A percentile compares a stretch with the other conserved stretches of the same genome.
Conservation (phyloP, 2,113 vertebrate species). For the Pseudopipra pipra region DNA sequence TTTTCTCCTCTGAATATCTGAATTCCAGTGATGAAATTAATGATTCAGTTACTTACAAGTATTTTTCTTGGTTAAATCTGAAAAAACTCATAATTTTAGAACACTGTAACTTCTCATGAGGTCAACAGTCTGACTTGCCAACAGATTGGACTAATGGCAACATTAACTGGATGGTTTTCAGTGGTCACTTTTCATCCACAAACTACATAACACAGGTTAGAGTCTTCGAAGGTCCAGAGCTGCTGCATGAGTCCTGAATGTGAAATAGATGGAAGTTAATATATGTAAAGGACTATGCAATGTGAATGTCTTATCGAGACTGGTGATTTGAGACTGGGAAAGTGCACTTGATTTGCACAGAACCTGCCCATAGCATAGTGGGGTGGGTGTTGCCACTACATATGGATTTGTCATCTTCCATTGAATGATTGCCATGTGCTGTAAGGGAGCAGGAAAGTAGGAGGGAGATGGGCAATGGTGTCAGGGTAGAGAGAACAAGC, state of each 20-base stretch:
- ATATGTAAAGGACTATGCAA: not conserved
- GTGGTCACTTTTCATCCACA: not conserved
- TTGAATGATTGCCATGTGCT: not conserved
- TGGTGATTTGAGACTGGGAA: not conserved
- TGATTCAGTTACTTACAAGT: not conserved
- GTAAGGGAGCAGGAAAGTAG: not conserved
- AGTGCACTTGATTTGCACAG: not conserved
- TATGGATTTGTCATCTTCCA: not conserved
- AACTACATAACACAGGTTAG: not conserved
- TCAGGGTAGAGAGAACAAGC: not conserved
- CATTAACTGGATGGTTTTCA: not conserved
- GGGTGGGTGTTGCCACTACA: accelerated
- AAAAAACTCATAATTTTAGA: not conserved
- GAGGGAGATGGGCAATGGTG: not conserved
- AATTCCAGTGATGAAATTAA: not conserved
- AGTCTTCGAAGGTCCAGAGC: not conserved
- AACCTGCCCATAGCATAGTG: not conserved
- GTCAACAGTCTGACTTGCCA: not conserved
- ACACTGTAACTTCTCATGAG: not conserved
- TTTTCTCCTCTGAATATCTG: not conserved
- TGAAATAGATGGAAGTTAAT: not conserved
- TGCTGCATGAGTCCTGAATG: not conserved
- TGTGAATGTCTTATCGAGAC: not conserved
- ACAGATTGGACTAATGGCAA: not conserved
- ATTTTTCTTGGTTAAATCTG: not conserved